Evolutionary conservation across 2,888 invertebrate genomes (phyloP), one percentile per base, ranked within the genome.

Genomic region (Sphecodes monilicornis): DNA sequence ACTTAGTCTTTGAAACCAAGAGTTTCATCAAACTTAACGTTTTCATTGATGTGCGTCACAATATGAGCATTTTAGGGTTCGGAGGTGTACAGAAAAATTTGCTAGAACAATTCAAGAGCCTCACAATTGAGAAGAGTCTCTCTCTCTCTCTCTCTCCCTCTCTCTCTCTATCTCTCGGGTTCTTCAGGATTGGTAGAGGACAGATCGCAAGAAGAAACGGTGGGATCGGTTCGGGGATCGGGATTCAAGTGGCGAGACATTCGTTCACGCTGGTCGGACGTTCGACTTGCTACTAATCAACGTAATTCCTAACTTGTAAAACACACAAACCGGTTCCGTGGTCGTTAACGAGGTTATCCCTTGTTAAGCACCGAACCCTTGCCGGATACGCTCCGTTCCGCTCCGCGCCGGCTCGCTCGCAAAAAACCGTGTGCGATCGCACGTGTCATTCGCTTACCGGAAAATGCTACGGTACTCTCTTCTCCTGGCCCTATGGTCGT

Each of bases 271-370:
- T 84, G 82, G 90, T 88, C 85, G 88, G 80, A 86, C 88, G 88
- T 88, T 90, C 87, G 89, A 90, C 90, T 90, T 90, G 89, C 90
- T 92, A 91, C 94, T 94, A 94, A 94, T 94, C 94, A 94, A 94
- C 94, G 93, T 94, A 93, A 94, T 94, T 94, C 93, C 93, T 94
- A 94, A 94, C 94, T 94, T 94, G 94, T 94, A 94, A 94, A 94
- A 94, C 94, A 94, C 94, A 94, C 94, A 94, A 92, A 89, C 92
- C 89, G 87, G 92, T 83, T 86, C 90, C 88, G 92, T 86, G 91
- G 91, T 92, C 88, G 92, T 88, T 94, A 94, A 94, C 93, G 90
- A 93, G 92, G 92, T 94, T 94, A 94, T 93, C 94, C 93, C 94
- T 94, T 94, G 94, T 94, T 94, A 94, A 92, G 92, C 93, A 93